Evolutionary conservation across 1,140 invertebrate genomes (phyloP).

Genomic region (Hirudo medicinalis): DNA sequence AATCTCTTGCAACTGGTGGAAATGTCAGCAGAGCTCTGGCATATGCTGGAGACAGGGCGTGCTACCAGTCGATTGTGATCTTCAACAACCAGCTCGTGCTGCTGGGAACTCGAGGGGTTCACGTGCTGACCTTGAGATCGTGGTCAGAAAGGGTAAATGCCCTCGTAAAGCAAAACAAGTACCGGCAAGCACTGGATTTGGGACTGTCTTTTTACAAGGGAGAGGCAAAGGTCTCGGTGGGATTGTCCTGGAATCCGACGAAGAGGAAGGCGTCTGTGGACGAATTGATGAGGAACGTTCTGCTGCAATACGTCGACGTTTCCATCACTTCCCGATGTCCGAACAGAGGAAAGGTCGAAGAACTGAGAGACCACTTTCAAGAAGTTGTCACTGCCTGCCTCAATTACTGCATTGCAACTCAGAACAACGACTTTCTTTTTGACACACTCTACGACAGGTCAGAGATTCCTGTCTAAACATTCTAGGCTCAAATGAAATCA

Average conservation of each 20-base stretch:
- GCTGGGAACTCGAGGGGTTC: slow-evolving; percentile 65
- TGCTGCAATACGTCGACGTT: slow-evolving; percentile 44
- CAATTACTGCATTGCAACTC: slow-evolving; percentile 27
- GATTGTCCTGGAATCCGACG: slow-evolving; percentile 43
- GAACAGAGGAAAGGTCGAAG: slow-evolving; percentile 36
- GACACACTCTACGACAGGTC: slow-evolving; percentile 42
- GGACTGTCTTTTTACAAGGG: slow-evolving; percentile 57
- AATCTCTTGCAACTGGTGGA: slow-evolving; percentile 60
- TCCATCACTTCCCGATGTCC: slow-evolving; percentile 32
- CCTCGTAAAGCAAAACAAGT: slow-evolving; percentile 46
- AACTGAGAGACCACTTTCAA: slow-evolving; percentile 38
- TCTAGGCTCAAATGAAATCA: too few species aligned
- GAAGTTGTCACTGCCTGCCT: slow-evolving; percentile 26
- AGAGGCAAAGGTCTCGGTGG: slow-evolving; percentile 50
- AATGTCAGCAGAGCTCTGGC: slow-evolving; percentile 68
- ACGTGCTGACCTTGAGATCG: slow-evolving; percentile 63
- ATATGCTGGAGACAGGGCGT: slow-evolving; percentile 66
- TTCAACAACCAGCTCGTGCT: slow-evolving; percentile 67
- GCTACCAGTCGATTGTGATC: slow-evolving; percentile 74
- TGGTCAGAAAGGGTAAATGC: slow-evolving; percentile 58
- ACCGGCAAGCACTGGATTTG: slow-evolving; percentile 51
- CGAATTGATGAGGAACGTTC: slow-evolving; percentile 49
- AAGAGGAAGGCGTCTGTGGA: slow-evolving; percentile 49
- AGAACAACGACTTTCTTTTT: slow-evolving; percentile 42
- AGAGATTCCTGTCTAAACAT: background rate